phyloP scores from a whole-genome alignment of 2,888 invertebrate genomes.

The Drosophila cyrtoloma region DNA sequence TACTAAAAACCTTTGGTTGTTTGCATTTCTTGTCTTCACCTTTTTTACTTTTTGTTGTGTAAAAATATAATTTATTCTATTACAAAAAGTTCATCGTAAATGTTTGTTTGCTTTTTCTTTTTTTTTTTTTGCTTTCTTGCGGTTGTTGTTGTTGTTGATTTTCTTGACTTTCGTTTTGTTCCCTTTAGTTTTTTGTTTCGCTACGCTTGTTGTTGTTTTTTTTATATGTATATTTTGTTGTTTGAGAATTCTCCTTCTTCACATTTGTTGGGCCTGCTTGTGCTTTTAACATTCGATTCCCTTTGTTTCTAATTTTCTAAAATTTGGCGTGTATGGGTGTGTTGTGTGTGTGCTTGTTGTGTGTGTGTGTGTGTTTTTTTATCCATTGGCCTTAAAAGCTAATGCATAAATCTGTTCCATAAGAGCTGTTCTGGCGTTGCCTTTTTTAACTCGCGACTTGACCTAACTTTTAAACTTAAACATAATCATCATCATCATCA shows the following conservation, averaged over 20 bases:
- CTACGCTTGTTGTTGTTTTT: slow-evolving; percentile 46
- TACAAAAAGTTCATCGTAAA: slow-evolving; percentile 60
- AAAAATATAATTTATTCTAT: slow-evolving; percentile 64
- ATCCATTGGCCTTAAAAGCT: slow-evolving; percentile 45
- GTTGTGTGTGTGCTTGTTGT: slow-evolving; percentile 22
- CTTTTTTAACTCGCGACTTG: slow-evolving; percentile 16
- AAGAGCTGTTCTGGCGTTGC: slow-evolving; percentile 34
- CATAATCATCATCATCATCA: slow-evolving; percentile 21
- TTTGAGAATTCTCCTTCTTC: slow-evolving; percentile 43
- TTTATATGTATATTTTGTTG: slow-evolving; percentile 14
- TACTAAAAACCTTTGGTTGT: slow-evolving; percentile 77
- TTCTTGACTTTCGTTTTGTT: slow-evolving; percentile 61
- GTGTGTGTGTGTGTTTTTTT: slow-evolving; percentile 23
- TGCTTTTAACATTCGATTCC: slow-evolving; percentile 73
- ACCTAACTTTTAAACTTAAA: slow-evolving; percentile 58
- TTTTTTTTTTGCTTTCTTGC: slow-evolving; percentile 26
- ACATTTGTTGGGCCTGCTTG: slow-evolving; percentile 61
- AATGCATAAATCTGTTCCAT: slow-evolving; percentile 40
- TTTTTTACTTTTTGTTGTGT: slow-evolving; percentile 59
- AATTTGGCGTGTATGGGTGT: slow-evolving; percentile 42
- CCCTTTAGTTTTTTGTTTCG: slow-evolving; percentile 66
- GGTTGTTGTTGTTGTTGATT: slow-evolving; percentile 29
- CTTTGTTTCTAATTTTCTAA: slow-evolving; percentile 39
- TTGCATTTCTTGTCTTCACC: slow-evolving; percentile 67
- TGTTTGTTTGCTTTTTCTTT: slow-evolving; percentile 34